Percentiles rank a stretch among this genome's conserved stretches.
These are phyloP conservation scores for Aphelinus certus DNA, from an alignment of 1,140 invertebrate species.

Conservation along the genomic window DNA sequence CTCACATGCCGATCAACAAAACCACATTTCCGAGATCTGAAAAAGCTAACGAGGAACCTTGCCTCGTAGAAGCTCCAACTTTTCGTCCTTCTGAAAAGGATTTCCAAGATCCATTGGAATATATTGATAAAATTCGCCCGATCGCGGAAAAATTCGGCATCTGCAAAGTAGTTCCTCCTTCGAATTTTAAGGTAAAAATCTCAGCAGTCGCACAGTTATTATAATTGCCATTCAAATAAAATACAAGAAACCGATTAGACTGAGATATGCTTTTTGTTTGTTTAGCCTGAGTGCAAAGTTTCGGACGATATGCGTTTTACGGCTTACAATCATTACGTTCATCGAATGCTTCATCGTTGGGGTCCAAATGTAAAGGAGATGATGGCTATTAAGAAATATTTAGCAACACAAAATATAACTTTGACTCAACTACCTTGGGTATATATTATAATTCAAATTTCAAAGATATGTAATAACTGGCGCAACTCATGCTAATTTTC, in stretches of 20 bases:
- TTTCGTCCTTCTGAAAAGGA: constrained; percentile 87
- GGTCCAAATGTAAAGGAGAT: constrained; percentile 88
- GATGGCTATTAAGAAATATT: constrained; percentile 85
- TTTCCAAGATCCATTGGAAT: constrained; percentile 90
- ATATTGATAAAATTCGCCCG: constrained; percentile 84
- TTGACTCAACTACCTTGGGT: constrained; percentile 82
- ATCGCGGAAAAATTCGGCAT: constrained; percentile 86
- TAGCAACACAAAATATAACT: constrained; percentile 80
- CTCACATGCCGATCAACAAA: constrained; percentile 64
- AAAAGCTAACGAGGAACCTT: constrained; percentile 61
- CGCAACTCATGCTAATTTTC: constrained; percentile 18
- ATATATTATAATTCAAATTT: constrained; percentile 43
- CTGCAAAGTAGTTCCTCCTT: constrained; percentile 89
- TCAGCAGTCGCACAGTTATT: neutral
- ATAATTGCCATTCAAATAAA: neutral
- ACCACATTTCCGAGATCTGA: constrained; percentile 66
- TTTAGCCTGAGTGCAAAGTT: constrained; percentile 83
- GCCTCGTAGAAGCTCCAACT: constrained; percentile 82
- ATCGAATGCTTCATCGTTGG: constrained; percentile 90
- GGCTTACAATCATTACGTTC: constrained; percentile 91
- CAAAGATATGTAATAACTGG: neutral
- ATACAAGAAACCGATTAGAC: constrained; percentile 8
- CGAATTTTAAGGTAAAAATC: constrained; percentile 76
- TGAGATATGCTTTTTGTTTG: constrained; percentile 45
- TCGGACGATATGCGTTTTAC: constrained; percentile 88